These are phyloP conservation scores for Spongilla lacustris DNA, from an alignment of 37 sponge, comb jelly and placozoan genomes.

Conservation along the genomic window DNA sequence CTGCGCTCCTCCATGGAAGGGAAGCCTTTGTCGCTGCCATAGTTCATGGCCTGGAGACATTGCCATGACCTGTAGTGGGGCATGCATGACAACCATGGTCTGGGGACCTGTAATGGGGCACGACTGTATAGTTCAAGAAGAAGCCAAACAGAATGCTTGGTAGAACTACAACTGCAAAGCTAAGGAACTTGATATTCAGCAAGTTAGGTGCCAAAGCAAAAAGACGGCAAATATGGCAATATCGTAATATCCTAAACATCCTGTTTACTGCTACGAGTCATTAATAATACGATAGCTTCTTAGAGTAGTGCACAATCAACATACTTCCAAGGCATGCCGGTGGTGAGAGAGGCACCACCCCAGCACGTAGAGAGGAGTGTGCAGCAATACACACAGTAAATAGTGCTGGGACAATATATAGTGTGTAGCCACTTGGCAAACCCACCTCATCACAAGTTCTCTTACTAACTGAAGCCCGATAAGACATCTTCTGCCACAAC, in stretches of 20 bases:
- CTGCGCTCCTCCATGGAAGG: constrained; percentile 76
- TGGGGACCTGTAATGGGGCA: not conserved
- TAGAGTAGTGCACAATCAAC: not conserved
- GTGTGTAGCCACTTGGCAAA: not conserved
- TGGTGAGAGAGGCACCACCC: no score
- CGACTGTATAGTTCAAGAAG: not conserved
- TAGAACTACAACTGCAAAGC: not conserved
- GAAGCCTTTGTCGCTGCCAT: constrained; percentile 57
- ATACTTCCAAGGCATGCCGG: no score
- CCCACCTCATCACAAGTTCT: constrained; percentile 87
- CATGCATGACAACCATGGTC: not conserved
- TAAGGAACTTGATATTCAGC: not conserved
- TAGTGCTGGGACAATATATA: no score
- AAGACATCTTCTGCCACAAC: constrained; percentile 81
- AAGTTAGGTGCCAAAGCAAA: not conserved
- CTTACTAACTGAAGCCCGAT: constrained; percentile 81
- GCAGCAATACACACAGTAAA: not conserved
- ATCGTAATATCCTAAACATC: not conserved
- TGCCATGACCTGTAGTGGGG: constrained; percentile 57
- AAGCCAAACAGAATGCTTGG: not conserved
- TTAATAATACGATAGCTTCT: not conserved
- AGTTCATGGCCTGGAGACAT: constrained; percentile 67
- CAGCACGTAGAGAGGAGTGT: not conserved
- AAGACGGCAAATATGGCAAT: not conserved
- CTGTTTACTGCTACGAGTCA: not conserved